A percentile compares a stretch with the other conserved stretches of the same genome.
Conservation (phyloP, 2,113 vertebrate genomes). For the Onychorhynchus coronatus region DNA sequence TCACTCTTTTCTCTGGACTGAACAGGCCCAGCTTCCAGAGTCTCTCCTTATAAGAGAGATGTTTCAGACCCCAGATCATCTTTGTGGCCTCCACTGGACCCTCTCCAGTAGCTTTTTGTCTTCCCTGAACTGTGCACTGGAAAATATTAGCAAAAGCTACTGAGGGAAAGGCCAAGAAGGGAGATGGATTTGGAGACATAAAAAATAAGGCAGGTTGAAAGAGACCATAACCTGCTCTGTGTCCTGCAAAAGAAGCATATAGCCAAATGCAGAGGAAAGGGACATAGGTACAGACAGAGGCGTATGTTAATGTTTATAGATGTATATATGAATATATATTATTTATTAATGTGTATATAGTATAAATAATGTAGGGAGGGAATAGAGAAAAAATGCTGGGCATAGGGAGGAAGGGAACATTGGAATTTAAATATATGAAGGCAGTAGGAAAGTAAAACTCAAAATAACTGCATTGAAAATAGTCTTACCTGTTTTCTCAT, state of each 20-base stretch:
- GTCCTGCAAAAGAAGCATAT: background rate
- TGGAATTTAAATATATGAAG: background rate
- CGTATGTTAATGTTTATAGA: background rate
- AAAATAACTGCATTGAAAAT: background rate
- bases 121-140: background rate
- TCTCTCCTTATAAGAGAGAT: background rate
- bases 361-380: background rate
- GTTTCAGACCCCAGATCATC: background rate
- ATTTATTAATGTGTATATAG: background rate
- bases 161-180: background rate
- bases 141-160: background rate
- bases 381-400: background rate
- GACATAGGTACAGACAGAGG: fast-evolving
- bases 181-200: background rate
- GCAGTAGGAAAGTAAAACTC: background rate
- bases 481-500: background rate
- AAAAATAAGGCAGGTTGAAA: background rate
- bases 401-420: background rate
- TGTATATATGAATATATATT: background rate
- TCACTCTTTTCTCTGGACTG: background rate
- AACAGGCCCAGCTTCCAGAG: background rate
- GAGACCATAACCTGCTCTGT: background rate
- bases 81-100: background rate
- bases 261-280: background rate
- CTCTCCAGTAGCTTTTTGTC: background rate